Conservation (phyloP, 1,140 invertebrate genomes). For the Nomia melanderi region DNA sequence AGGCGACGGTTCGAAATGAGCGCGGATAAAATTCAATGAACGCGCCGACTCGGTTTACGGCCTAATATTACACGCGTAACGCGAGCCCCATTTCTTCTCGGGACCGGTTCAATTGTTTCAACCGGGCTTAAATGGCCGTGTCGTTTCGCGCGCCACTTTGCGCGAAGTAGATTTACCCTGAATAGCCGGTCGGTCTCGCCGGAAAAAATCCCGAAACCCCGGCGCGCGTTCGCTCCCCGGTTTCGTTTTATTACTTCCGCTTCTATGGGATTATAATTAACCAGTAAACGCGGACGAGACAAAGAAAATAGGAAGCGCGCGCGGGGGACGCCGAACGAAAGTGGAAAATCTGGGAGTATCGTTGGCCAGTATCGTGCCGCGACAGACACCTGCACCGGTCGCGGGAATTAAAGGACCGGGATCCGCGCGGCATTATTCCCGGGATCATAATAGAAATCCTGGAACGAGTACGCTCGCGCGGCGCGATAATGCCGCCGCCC, state of each 20-base stretch:
- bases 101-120: not conserved
- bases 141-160: not conserved
- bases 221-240: too few relatives aligned
- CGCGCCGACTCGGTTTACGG: too few relatives aligned
- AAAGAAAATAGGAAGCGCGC: too few relatives aligned
- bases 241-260: too few relatives aligned
- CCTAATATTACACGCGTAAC: not conserved
- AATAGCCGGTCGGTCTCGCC: not conserved
- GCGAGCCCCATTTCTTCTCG: not conserved
- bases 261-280: too few relatives aligned
- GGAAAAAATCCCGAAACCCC: not conserved
- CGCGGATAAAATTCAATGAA: too few relatives aligned
- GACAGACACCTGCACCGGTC: conserved; percentile 56
- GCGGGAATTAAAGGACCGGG: conserved; percentile 62
- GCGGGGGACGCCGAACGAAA: not conserved
- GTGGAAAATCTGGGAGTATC: conserved; percentile 55
- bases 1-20: too few relatives aligned
- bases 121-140: not conserved
- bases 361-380: conserved; percentile 53
- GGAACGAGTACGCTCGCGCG: conserved; percentile 66
- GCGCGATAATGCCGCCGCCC: conserved; percentile 68
- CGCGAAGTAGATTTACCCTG: not conserved
- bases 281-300: too few relatives aligned
- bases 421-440: conserved; percentile 61
- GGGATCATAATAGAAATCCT: conserved; percentile 57